These are phyloP conservation scores for Phallusia fumigata DNA, from an alignment of 23 tunicate species.

Conservation along the genomic window DNA sequence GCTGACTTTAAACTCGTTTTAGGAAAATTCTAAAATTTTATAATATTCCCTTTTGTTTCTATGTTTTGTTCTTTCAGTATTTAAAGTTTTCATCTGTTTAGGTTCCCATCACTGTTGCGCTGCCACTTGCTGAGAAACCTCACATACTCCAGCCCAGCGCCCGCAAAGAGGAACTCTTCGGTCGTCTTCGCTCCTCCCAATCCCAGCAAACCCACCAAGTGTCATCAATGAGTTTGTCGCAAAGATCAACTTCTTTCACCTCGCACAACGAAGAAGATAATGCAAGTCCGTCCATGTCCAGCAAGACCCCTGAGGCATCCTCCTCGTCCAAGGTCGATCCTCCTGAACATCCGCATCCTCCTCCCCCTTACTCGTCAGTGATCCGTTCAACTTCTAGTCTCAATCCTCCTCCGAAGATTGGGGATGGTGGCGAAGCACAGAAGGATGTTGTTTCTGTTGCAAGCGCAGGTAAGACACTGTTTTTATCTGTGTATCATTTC, in stretches of 20 bases:
- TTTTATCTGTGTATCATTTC: no score
- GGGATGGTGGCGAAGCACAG: neutral
- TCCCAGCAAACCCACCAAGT: neutral
- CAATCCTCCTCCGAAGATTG: neutral
- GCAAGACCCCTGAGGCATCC: neutral
- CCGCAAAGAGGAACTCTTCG: constrained; percentile 94
- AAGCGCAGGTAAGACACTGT: neutral
- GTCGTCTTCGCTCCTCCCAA: constrained; percentile 38
- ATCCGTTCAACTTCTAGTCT: constrained; percentile 4
- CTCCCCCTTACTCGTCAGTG: constrained; percentile 26
- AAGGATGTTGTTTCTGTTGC: neutral
- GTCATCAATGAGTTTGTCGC: constrained; percentile 17
- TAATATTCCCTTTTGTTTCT: neutral
- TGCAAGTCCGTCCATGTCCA: neutral
- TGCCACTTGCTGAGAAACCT: constrained; percentile 95
- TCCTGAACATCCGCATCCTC: neutral
- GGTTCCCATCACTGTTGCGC: constrained; percentile 63
- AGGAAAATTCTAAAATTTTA: no score
- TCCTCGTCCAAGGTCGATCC: neutral
- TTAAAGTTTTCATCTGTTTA: constrained; percentile 2
- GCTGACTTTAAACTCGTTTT: no score
- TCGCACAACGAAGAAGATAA: neutral
- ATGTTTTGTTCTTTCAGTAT: neutral
- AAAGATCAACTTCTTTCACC: neutral
- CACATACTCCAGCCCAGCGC: constrained; percentile 80